These are phyloP conservation scores for Drosophila santomea DNA, from an alignment of 1,140 invertebrate species.

Conservation along the genomic window DNA sequence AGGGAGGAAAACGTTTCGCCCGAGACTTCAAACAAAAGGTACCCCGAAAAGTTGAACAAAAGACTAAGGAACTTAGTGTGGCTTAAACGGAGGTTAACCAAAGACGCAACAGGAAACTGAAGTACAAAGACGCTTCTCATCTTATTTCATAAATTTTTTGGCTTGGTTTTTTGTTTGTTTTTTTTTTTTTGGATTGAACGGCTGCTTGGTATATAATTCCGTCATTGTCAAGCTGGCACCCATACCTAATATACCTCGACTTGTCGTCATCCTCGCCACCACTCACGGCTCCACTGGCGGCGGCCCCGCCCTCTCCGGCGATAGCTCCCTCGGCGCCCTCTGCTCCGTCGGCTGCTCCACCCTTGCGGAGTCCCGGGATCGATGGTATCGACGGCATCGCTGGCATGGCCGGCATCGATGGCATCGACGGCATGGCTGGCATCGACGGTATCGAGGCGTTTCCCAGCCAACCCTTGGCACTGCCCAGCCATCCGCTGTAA, in stretches of 20 bases:
- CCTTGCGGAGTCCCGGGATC: slow-evolving; percentile 89
- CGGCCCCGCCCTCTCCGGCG: slow-evolving; percentile 84
- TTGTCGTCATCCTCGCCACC: slow-evolving; percentile 94
- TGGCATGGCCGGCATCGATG: slow-evolving; percentile 84
- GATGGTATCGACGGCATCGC: slow-evolving; percentile 85
- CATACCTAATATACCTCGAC: slow-evolving; percentile 90
- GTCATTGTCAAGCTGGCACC: slow-evolving; percentile 85
- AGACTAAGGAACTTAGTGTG: slow-evolving; percentile 7
- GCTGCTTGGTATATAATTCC: slow-evolving; percentile 78
- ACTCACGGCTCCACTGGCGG: slow-evolving; percentile 85
- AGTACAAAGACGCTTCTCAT: slow-evolving; percentile 57
- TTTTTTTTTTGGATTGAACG: slow-evolving; percentile 24
- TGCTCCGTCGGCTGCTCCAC: slow-evolving; percentile 82
- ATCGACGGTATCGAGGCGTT: slow-evolving; percentile 81
- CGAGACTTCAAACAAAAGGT: slow-evolving; percentile 41
- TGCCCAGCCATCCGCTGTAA: slow-evolving; percentile 90
- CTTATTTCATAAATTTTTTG: slow-evolving; percentile 34
- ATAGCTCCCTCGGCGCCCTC: slow-evolving; percentile 84
- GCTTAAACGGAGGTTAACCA: slow-evolving; percentile 40
- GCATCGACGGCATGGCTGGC: slow-evolving; percentile 83
- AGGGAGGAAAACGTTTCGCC: slow-evolving; percentile 11
- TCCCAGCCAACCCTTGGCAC: slow-evolving; percentile 92
- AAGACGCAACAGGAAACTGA: slow-evolving; percentile 31
- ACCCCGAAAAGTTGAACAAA: slow-evolving; percentile 42
- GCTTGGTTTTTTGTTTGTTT: slow-evolving; percentile 15